These are phyloP conservation scores for Syngnathus rostellatus DNA, from an alignment of 2,797 vertebrate species.

Conservation along the genomic window DNA sequence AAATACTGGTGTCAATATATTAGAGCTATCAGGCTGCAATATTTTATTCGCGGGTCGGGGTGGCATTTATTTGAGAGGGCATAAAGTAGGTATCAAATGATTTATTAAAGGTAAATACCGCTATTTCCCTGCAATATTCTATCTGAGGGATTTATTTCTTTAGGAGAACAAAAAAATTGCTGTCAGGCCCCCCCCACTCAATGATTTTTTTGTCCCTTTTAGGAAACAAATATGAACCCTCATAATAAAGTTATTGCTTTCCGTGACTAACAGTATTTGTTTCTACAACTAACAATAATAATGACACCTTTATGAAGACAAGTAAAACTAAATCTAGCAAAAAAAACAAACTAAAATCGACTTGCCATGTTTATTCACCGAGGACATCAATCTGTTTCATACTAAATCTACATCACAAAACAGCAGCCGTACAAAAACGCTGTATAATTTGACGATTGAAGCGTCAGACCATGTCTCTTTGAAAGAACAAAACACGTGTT, in stretches of 20 bases:
- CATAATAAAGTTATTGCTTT: not conserved
- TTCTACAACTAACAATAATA: not conserved
- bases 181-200: no score
- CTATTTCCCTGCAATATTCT: no score
- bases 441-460: constrained; percentile 16
- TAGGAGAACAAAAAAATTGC: no score
- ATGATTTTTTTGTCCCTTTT: no score
- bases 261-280: not conserved
- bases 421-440: constrained; percentile 13
- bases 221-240: not conserved
- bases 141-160: no score
- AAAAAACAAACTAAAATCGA: not conserved
- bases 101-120: no score
- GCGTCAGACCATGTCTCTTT: constrained; percentile 6
- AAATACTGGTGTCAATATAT: no score
- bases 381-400: constrained; percentile 9
- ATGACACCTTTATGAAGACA: not conserved
- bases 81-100: no score
- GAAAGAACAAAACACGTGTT: not conserved
- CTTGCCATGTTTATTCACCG: not conserved
- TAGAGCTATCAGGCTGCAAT: no score
- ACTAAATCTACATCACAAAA: constrained; percentile 18
- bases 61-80: no score
- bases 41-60: no score
- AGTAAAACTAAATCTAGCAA: not conserved